Conservation (phyloP, 2,888 invertebrate genomes). For the Clusia tigrina region DNA sequence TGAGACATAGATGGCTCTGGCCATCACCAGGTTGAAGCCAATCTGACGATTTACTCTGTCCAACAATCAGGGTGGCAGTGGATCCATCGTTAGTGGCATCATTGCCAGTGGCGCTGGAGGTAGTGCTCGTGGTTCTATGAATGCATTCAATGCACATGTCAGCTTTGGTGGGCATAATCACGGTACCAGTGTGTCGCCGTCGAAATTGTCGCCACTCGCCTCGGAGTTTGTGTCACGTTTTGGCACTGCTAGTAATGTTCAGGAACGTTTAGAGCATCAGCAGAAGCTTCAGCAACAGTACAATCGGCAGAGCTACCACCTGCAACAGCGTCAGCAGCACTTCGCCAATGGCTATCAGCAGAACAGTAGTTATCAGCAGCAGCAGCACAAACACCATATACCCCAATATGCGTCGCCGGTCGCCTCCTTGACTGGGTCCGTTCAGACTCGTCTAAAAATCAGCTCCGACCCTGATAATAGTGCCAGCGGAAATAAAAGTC, state of each 20-base stretch:
- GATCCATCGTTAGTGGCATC: too few species aligned
- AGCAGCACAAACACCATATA: slow-evolving; percentile 45
- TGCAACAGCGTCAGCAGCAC: slow-evolving; percentile 34
- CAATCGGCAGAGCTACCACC: slow-evolving; percentile 38
- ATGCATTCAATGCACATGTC: too few species aligned
- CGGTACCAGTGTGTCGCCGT: slow-evolving; percentile 14
- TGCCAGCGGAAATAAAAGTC: slow-evolving; percentile 12
- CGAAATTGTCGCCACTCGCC: slow-evolving; percentile 47
- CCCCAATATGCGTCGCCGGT: slow-evolving; percentile 36
- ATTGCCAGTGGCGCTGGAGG: neutral
- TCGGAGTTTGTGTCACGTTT: slow-evolving; percentile 45
- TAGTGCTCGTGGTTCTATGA: neutral
- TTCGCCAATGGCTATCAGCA: slow-evolving; percentile 38
- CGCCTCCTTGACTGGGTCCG: slow-evolving; percentile 40
- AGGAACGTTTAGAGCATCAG: slow-evolving; percentile 15
- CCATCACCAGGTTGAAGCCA: too few species aligned
- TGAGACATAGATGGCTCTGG: too few species aligned
- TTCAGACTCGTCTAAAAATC: slow-evolving; percentile 53
- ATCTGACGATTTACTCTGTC: too few species aligned
- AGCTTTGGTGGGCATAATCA: too few species aligned
- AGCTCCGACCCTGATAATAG: slow-evolving; percentile 22
- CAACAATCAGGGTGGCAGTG: too few species aligned
- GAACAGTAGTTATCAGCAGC: slow-evolving; percentile 44
- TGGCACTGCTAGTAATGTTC: neutral
- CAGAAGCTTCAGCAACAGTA: slow-evolving; percentile 40